phyloP scores from a whole-genome alignment of 2,888 invertebrate species.

The Pycnomerus fuliginosus region DNA sequence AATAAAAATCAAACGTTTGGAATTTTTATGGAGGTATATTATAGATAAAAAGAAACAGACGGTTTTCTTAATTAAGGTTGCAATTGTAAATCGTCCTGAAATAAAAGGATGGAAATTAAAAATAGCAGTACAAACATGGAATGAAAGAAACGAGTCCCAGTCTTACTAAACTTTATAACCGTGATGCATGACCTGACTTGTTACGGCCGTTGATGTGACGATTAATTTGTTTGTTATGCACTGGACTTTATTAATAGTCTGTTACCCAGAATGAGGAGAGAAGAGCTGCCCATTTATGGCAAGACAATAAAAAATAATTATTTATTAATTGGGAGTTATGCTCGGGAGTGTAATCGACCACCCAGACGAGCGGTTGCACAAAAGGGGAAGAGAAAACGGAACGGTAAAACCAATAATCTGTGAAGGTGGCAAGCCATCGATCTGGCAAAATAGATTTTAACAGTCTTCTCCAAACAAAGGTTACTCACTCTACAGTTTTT shows the following conservation, averaged over 20 bases:
- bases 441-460: slow-evolving; percentile 9
- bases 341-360: slow-evolving; percentile 7
- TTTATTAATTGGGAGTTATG: too few species aligned
- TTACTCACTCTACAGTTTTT: slow-evolving; percentile 20
- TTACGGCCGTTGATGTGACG: slow-evolving; percentile 34
- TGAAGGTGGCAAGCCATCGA: slow-evolving; percentile 8
- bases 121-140: slow-evolving; percentile 39
- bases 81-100: slow-evolving; percentile 36
- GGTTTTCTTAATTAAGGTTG: slow-evolving; percentile 40
- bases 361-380: slow-evolving; percentile 2
- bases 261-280: slow-evolving; percentile 4
- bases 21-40: slow-evolving; percentile 32
- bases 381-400: slow-evolving; percentile 2
- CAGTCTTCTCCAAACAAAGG: slow-evolving; percentile 22
- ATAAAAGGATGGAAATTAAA: slow-evolving; percentile 40
- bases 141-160: slow-evolving; percentile 31
- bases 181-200: slow-evolving; percentile 38
- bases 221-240: slow-evolving; percentile 35
- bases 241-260: slow-evolving; percentile 27
- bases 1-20: slow-evolving; percentile 32
- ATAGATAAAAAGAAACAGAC: slow-evolving; percentile 28
- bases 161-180: slow-evolving; percentile 36
- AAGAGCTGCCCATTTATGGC: too few species aligned
- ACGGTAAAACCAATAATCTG: slow-evolving; percentile 9
- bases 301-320: too few species aligned